Percentiles rank a stretch among this genome's conserved stretches.
These are phyloP conservation scores for Herminia tarsipennalis DNA, from an alignment of 2,888 invertebrate genomes.

Conservation along the genomic window DNA sequence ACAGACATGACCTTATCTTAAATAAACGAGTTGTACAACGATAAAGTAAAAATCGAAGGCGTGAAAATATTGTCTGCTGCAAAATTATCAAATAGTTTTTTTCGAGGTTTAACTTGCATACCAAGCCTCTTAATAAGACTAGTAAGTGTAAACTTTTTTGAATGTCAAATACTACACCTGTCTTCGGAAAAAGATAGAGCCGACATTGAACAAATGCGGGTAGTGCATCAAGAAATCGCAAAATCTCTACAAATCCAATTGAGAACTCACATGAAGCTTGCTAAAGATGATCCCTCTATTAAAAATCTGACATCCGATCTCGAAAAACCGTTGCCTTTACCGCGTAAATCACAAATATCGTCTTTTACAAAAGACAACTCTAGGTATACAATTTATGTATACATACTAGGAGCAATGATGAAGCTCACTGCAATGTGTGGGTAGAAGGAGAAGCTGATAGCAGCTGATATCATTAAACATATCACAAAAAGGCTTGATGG, in stretches of 20 bases:
- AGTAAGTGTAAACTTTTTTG: slow-evolving; percentile 8
- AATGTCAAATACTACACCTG: slow-evolving; percentile 4
- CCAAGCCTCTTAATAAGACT: slow-evolving; percentile 7
- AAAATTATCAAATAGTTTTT: slow-evolving; percentile 13
- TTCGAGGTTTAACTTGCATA: slow-evolving; percentile 7
- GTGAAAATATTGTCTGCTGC: slow-evolving; percentile 11
- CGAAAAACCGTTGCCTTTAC: too few relatives aligned
- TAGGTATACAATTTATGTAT: too few relatives aligned
- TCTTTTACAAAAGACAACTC: too few relatives aligned
- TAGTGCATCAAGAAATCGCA: slow-evolving; percentile 13
- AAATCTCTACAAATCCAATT: slow-evolving; percentile 10
- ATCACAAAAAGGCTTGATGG: too few relatives aligned
- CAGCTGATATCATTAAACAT: too few relatives aligned
- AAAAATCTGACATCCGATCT: too few relatives aligned
- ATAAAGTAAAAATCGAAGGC: slow-evolving; percentile 10
- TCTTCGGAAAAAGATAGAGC: slow-evolving; percentile 7
- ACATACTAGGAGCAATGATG: too few relatives aligned
- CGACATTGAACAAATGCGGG: slow-evolving; percentile 6
- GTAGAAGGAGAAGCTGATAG: too few relatives aligned
- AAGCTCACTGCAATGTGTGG: too few relatives aligned
- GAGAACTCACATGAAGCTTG: neutral
- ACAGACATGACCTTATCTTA: slow-evolving; percentile 14
- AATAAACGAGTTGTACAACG: slow-evolving; percentile 16
- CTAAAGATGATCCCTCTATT: slow-evolving; percentile 1
- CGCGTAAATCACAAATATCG: too few relatives aligned